Conservation (phyloP, 2,797 vertebrate species). For the Streptopelia turtur region DNA sequence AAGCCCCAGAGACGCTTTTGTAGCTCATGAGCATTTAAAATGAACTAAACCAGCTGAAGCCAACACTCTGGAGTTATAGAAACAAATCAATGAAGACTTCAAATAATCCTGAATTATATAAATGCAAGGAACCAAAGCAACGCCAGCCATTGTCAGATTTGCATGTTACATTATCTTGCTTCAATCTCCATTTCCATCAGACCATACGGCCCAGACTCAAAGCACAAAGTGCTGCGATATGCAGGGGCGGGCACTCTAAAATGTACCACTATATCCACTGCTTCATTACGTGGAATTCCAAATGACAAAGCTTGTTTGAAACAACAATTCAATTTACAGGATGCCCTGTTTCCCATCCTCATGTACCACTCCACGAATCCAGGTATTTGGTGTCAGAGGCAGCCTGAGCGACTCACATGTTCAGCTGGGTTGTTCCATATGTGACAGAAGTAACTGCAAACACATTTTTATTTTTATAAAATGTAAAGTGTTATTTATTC, state of each 20-base stretch:
- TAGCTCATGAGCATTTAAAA: background rate
- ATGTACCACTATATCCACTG: accelerated
- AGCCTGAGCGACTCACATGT: background rate
- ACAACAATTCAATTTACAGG: background rate
- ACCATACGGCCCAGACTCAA: background rate
- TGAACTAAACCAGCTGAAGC: background rate
- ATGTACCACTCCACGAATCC: background rate
- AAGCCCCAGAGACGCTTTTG: background rate
- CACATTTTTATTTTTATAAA: background rate
- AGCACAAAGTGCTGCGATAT: background rate
- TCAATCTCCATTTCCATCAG: background rate
- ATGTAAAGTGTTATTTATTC: background rate
- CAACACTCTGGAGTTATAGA: background rate
- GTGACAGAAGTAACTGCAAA: background rate
- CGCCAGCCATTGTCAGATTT: accelerated
- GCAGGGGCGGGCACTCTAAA: background rate
- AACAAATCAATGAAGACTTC: background rate
- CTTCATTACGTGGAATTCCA: background rate
- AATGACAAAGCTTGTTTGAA: background rate
- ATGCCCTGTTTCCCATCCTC: background rate
- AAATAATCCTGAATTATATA: background rate
- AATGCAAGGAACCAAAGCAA: background rate
- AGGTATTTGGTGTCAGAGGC: background rate
- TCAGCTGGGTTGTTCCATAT: background rate
- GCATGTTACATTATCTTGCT: background rate